A percentile compares a stretch with the other conserved stretches of the same genome.
phyloP scores from a whole-genome alignment of 2,888 invertebrate species.

The Odontocolon sp. region DNA sequence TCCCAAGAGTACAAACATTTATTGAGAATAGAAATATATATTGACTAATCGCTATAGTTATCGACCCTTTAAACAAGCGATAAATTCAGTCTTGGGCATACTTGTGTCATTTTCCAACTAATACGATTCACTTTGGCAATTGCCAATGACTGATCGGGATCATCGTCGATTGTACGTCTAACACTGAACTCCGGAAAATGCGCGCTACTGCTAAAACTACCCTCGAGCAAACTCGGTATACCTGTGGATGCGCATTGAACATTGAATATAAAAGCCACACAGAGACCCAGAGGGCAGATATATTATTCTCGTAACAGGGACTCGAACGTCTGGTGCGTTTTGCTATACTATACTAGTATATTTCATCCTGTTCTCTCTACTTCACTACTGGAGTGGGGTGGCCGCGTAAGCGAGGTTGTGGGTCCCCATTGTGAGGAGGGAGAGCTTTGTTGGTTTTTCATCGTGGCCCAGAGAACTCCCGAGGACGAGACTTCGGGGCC shows the following conservation, averaged over 20 bases:
- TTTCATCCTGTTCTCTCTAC: constrained; percentile 20
- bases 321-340: constrained; percentile 11
- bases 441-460: constrained; percentile 75
- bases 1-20: constrained; percentile 16
- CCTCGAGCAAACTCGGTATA: constrained; percentile 52
- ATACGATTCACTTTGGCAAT: too few species aligned
- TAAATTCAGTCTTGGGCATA: too few species aligned
- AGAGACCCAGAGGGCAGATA: constrained; percentile 38
- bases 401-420: constrained; percentile 40
- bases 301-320: constrained; percentile 55
- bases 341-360: neutral
- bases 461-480: constrained; percentile 58
- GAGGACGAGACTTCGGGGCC: constrained; percentile 56
- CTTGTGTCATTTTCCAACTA: too few species aligned
- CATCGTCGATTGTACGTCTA: too few species aligned
- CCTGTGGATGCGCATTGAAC: constrained; percentile 51
- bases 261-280: constrained; percentile 49
- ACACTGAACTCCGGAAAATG: too few species aligned
- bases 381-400: constrained; percentile 35
- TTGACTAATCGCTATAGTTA: too few species aligned
- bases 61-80: too few species aligned
- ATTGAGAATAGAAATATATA: constrained; percentile 40
- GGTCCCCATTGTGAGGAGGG: constrained; percentile 59
- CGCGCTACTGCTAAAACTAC: constrained; percentile 18
- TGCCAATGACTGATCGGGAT: too few species aligned